Base-by-base conservation (phyloP, 2,888 invertebrate species). In the Pyrgus malvae region DNA sequence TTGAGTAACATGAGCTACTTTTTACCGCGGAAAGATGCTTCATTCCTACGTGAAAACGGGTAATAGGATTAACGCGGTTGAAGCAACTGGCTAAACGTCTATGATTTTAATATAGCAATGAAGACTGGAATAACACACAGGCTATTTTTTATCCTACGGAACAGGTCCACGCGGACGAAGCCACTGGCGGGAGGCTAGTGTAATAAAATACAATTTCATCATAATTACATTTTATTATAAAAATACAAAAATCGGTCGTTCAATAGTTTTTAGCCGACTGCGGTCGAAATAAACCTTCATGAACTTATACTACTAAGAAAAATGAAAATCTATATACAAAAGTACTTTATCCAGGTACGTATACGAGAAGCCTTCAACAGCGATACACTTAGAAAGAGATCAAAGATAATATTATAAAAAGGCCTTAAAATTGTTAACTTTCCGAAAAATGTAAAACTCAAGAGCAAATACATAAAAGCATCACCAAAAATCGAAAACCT, bases 191-290 rank as follows among this genome's bases (percentile, higher is more conserved):
- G n/a, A n/a, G n/a, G n/a, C n/a, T n/a, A n/a, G n/a, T n/a, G n/a
- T n/a, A 21, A 45, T 21, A 45, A 16, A 17, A 58, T 58, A 27
- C 46, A 37, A 51, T 58, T 44, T 71, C 66, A 63, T 63, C 62
- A 67, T 65, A 73, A 57, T 57, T 46, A 80, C 59, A 77, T 80
- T 86, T 86, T 86, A 86, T 80, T 86, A 79, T 60, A 83, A 83
- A 83, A 80, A 78, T 60, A 83, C 81, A 82, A 80, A 63, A 62
- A 4, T 65, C 64, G 64, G 65, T 72, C 65, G 64, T 71, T 70
- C 69, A 80, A 84, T 84, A 85, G 83, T 82, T 74, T 78, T 84
- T 83, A 83, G 82, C 80, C 85, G 85, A 88, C 87, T 87, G 88
- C 88, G 87, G 82, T 79, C 81, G 80, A 86, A 80, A 82, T 76